Evolutionary conservation across 2,797 vertebrate species (phyloP).

Genomic region (Diplodus puntazzo): DNA sequence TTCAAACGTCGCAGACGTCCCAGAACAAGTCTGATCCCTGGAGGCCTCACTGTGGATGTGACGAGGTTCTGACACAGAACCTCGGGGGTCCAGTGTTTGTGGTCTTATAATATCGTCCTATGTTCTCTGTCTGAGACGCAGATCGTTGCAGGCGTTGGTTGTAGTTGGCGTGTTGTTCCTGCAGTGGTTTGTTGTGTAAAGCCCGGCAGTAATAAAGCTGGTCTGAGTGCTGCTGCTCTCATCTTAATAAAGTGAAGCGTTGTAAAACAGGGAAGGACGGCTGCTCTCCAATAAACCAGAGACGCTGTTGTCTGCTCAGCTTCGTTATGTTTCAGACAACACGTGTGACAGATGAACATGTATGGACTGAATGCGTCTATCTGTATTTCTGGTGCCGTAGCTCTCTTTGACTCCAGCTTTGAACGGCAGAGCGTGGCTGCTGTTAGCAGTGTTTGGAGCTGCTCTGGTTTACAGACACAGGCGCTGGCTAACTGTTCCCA

Average conservation of each 20-base stretch:
- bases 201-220: background rate
- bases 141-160: no score
- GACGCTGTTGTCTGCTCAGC: background rate
- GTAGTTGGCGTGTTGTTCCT: background rate
- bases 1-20: no score
- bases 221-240: constrained; percentile 19
- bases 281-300: constrained; percentile 1
- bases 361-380: no score
- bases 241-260: constrained; percentile 38
- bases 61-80: no score
- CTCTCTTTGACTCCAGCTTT: no score
- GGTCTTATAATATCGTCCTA: no score
- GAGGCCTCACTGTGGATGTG: no score
- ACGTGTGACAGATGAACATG: no score
- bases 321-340: no score
- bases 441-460: background rate
- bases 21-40: no score
- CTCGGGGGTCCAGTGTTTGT: no score
- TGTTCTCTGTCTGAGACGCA: no score
- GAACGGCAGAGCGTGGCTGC: background rate
- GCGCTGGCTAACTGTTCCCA: constrained; percentile 38
- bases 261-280: constrained; percentile 23
- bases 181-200: background rate
- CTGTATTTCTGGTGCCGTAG: background rate
- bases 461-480: constrained; percentile 17